Conservation (phyloP, 1,140 invertebrate species). For the Drusus annulatus region DNA sequence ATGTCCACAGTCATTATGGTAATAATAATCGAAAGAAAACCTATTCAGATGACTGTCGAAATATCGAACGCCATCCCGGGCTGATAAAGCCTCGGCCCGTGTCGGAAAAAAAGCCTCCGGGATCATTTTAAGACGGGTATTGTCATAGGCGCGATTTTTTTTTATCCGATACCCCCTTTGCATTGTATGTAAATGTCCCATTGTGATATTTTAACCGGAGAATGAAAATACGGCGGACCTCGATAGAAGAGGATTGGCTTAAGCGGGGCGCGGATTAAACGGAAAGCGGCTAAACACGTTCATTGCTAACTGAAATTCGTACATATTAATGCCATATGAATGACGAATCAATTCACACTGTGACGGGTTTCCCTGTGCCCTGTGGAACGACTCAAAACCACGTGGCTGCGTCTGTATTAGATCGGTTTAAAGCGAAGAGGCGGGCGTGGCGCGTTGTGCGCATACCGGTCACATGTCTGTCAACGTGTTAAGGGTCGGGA, state of each 20-base stretch:
- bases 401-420: too few relatives aligned
- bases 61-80: slow-evolving; percentile 7
- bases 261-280: background rate
- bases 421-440: too few relatives aligned
- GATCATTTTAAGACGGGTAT: slow-evolving; percentile 19
- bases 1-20: background rate
- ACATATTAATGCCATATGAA: too few relatives aligned
- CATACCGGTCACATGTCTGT: too few relatives aligned
- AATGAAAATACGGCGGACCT: too few relatives aligned
- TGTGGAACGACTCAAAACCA: too few relatives aligned
- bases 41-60: slow-evolving; percentile 35
- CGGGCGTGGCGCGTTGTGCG: too few relatives aligned
- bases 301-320: too few relatives aligned
- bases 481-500: too few relatives aligned
- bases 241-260: too few relatives aligned
- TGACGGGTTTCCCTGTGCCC: too few relatives aligned
- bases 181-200: slow-evolving; percentile 42
- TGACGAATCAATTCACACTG: too few relatives aligned
- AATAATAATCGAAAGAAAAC: slow-evolving; percentile 22
- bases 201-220: slow-evolving; percentile 13
- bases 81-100: slow-evolving; percentile 9
- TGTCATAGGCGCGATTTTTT: slow-evolving; percentile 37
- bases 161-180: slow-evolving; percentile 1
- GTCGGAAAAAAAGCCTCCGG: slow-evolving; percentile 3
- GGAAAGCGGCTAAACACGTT: background rate